Percentiles rank a stretch among this genome's conserved stretches.
phyloP scores from a whole-genome alignment of 2,113 vertebrate species.

The Colius striatus region DNA sequence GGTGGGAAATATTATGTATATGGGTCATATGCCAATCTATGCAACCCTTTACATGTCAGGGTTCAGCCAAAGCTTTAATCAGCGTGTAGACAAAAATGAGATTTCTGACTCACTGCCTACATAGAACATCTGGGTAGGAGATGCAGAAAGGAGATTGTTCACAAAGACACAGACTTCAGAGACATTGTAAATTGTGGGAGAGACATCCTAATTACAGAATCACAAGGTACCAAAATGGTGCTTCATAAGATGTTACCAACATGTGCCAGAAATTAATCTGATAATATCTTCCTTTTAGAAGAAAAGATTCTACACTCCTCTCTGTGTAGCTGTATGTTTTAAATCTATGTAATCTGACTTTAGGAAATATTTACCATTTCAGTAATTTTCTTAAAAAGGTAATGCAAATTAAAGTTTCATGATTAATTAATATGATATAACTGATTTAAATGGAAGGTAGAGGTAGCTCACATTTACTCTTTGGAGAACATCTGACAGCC shows the following conservation, averaged over 20 bases:
- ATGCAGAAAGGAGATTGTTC: background rate
- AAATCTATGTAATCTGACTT: background rate
- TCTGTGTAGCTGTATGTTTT: background rate
- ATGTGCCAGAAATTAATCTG: background rate
- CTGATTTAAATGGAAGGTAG: background rate
- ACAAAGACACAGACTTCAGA: background rate
- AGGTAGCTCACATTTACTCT: background rate
- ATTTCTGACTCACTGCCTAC: background rate
- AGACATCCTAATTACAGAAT: background rate
- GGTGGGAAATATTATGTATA: background rate
- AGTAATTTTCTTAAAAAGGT: background rate
- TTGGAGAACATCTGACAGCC: background rate
- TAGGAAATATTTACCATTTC: background rate
- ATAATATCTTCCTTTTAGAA: background rate
- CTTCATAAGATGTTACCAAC: background rate
- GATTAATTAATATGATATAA: background rate
- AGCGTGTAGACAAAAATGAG: background rate
- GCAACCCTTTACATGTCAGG: background rate
- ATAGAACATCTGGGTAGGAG: background rate
- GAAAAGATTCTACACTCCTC: background rate
- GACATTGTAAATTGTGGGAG: background rate
- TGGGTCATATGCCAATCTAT: background rate
- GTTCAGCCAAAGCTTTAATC: background rate
- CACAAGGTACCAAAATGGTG: background rate
- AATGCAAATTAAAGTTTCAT: background rate